These are phyloP conservation scores for Xanthia icteritia DNA, from an alignment of 2,888 invertebrate species.

Conservation along the genomic window DNA sequence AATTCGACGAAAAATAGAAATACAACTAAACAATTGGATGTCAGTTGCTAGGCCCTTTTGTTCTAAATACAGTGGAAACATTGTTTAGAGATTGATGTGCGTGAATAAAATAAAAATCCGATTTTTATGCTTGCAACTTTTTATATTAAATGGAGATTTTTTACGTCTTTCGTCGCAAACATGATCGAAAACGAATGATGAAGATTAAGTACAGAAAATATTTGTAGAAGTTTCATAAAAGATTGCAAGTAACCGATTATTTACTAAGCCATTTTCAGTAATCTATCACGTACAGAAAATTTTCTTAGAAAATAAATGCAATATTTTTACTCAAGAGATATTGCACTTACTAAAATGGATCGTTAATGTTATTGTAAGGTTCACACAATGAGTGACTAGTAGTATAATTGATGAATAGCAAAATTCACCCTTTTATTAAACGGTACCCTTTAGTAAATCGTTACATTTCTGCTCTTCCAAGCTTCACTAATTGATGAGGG, in stretches of 20 bases:
- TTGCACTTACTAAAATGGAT: constrained; percentile 31
- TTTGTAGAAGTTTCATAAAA: not conserved
- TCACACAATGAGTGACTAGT: constrained; percentile 20
- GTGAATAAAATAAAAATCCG: not conserved
- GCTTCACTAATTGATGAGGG: constrained; percentile 73
- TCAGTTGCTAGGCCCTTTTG: constrained; percentile 42
- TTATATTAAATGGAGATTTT: not conserved
- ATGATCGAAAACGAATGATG: not conserved
- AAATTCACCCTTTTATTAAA: constrained; percentile 55
- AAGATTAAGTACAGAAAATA: not conserved
- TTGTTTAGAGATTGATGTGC: not conserved
- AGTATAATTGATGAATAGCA: constrained; percentile 30
- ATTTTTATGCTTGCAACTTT: not conserved
- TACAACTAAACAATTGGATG: constrained; percentile 54
- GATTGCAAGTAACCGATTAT: not conserved
- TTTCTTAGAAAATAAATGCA: not conserved
- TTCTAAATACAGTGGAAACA: constrained; percentile 27
- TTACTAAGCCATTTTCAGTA: constrained; percentile 3
- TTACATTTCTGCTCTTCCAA: constrained; percentile 62
- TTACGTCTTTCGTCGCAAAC: not conserved
- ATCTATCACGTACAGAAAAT: constrained; percentile 5
- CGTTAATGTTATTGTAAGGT: constrained; percentile 1
- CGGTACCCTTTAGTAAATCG: constrained; percentile 58
- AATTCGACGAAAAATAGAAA: constrained; percentile 60
- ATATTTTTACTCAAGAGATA: not conserved